These are phyloP conservation scores for Pseudopodoces humilis DNA, from an alignment of 2,113 vertebrate genomes.

Conservation along the genomic window DNA sequence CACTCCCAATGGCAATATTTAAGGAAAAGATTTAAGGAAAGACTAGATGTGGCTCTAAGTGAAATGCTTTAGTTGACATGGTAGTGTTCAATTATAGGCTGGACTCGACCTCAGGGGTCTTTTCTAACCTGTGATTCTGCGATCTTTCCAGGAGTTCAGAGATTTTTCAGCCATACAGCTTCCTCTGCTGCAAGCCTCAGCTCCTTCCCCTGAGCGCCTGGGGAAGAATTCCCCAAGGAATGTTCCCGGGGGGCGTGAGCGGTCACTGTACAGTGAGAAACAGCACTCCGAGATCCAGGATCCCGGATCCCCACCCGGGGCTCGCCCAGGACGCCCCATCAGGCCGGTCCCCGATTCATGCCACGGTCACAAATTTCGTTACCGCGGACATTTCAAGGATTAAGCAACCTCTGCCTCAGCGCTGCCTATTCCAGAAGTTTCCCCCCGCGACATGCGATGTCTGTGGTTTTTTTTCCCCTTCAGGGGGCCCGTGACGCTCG, in stretches of 20 bases:
- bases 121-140: background rate
- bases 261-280: rapidly evolving
- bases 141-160: background rate
- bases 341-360: background rate
- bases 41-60: background rate
- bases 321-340: rapidly evolving
- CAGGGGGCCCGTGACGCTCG: background rate
- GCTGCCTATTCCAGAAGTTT: background rate
- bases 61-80: background rate
- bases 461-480: too few relatives aligned
- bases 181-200: background rate
- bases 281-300: rapidly evolving
- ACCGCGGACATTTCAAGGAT: background rate
- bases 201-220: rapidly evolving
- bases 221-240: background rate
- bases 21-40: background rate
- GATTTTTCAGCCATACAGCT: background rate
- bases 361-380: background rate
- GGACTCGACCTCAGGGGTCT: background rate
- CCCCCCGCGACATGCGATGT: rapidly evolving
- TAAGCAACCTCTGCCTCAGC: background rate
- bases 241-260: rapidly evolving
- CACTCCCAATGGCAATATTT: too few relatives aligned
- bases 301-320: rapidly evolving
- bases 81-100: background rate